Conservation (phyloP, 2,797 vertebrate genomes). For the Tenualosa thibaudeaui region DNA sequence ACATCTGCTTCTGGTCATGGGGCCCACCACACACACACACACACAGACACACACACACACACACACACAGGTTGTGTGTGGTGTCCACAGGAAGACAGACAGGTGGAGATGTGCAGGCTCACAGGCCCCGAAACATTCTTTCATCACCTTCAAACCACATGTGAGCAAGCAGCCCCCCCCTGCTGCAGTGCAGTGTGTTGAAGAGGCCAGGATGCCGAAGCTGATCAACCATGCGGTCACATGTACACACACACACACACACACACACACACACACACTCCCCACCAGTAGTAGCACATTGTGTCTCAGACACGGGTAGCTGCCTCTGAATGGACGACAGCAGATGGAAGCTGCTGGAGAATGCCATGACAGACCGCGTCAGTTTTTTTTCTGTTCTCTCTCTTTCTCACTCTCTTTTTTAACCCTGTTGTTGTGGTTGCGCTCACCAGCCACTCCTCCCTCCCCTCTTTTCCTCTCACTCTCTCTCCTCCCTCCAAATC, state of each 20-base stretch:
- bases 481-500: not conserved
- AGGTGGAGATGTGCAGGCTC: not conserved
- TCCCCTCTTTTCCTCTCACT: not conserved
- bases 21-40: not conserved
- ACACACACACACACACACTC: conserved; percentile 28
- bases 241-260: not conserved
- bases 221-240: not conserved
- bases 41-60: not conserved
- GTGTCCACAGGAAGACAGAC: conserved; percentile 14
- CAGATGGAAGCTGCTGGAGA: conserved; percentile 30
- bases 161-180: not conserved
- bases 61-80: not conserved
- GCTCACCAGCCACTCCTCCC: not conserved
- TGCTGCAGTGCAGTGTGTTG: not conserved
- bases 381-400: not conserved
- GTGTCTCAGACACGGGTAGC: conserved; percentile 27
- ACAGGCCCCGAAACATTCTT: not conserved
- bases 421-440: not conserved
- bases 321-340: conserved; percentile 40
- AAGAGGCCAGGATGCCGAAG: not conserved
- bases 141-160: conserved; percentile 6
- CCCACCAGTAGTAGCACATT: conserved; percentile 1
- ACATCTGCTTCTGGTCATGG: not conserved
- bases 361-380: not conserved
- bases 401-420: not conserved